Conservation (phyloP, 2,113 vertebrate species). For the Acanthochromis polyacanthus region DNA sequence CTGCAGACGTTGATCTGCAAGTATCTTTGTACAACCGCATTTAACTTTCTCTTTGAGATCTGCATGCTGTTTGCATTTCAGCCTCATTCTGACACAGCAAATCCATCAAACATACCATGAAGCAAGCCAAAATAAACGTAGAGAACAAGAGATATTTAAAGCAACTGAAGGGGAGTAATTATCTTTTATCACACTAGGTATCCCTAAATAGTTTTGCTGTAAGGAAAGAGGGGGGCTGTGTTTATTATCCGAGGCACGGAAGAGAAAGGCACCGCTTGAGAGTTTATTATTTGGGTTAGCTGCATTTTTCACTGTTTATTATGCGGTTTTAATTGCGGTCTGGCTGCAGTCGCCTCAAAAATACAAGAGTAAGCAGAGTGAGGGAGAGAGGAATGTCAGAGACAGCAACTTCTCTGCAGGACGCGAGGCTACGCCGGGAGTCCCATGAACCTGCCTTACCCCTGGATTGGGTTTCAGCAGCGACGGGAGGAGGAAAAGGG, state of each 20-base stretch:
- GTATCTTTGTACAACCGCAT: neutral
- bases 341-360: constrained; percentile 39
- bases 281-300: constrained; percentile 72
- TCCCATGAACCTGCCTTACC: constrained; percentile 54
- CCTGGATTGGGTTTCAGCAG: constrained; percentile 69
- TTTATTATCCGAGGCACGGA: constrained; percentile 55
- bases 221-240: constrained; percentile 5
- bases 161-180: constrained; percentile 46
- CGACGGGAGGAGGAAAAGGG: constrained; percentile 33
- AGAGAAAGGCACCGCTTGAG: constrained; percentile 43
- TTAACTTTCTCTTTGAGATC: neutral
- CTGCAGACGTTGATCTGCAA: neutral
- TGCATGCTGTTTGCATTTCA: neutral
- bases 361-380: constrained; percentile 37
- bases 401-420: constrained; percentile 61
- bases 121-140: constrained; percentile 23
- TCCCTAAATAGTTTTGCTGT: constrained; percentile 42
- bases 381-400: constrained; percentile 62
- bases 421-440: constrained; percentile 28
- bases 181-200: constrained; percentile 56
- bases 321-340: constrained; percentile 67
- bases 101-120: constrained; percentile 23
- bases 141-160: constrained; percentile 38
- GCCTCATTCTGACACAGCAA: constrained; percentile 8
- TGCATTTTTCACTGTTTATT: constrained; percentile 71